phyloP scores from a whole-genome alignment of 2,113 vertebrate genomes.

The Leucoraja erinaceus region DNA sequence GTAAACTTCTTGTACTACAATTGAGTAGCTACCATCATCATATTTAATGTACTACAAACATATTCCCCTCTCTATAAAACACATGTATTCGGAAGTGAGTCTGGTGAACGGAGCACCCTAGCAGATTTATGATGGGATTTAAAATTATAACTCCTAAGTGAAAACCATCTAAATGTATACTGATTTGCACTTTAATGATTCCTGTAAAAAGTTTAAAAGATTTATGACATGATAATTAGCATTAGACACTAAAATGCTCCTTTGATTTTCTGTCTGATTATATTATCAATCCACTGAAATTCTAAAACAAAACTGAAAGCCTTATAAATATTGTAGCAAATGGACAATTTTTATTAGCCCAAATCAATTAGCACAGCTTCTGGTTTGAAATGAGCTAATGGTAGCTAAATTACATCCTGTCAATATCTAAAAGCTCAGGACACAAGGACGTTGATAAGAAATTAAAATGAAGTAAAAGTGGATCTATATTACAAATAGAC shows the following conservation, averaged over 20 bases:
- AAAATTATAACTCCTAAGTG: constrained; percentile 19
- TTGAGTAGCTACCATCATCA: background rate
- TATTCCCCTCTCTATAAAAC: constrained; percentile 13
- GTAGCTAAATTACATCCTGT: constrained; percentile 8
- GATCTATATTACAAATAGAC: background rate
- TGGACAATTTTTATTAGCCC: constrained; percentile 30
- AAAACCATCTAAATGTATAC: constrained; percentile 18
- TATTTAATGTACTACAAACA: constrained; percentile 3
- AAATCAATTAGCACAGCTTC: constrained; percentile 29
- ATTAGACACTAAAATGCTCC: constrained; percentile 29
- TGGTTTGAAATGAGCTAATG: constrained; percentile 3
- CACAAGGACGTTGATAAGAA: background rate
- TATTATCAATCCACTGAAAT: constrained; percentile 33
- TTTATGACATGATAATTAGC: constrained; percentile 34
- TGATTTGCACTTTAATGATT: constrained; percentile 31
- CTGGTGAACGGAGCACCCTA: background rate
- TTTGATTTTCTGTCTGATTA: constrained; percentile 38
- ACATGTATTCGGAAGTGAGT: constrained; percentile 15
- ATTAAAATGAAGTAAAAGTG: background rate
- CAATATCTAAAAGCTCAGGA: background rate
- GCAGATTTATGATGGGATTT: constrained; percentile 24
- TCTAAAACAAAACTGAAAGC: constrained; percentile 11
- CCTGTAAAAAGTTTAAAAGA: constrained; percentile 36
- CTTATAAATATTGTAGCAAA: constrained; percentile 35
- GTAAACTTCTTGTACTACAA: background rate